Percentiles rank a stretch among this genome's conserved stretches.
These are phyloP conservation scores for Paracentrotus lividus DNA, from an alignment of 53 echinoderm and acorn worm genomes.

Conservation along the genomic window DNA sequence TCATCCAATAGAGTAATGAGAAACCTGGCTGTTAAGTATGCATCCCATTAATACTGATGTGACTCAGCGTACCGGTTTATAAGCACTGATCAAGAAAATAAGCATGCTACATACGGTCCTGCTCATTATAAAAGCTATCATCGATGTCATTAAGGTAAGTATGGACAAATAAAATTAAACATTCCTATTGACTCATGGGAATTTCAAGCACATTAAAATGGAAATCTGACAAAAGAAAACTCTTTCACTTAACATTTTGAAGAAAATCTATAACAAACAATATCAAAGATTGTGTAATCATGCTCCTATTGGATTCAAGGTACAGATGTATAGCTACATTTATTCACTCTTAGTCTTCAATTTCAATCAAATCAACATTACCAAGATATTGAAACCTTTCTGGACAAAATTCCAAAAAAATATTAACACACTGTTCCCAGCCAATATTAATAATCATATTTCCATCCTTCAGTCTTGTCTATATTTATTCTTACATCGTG, in stretches of 20 bases:
- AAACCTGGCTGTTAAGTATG: not conserved
- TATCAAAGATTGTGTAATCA: not conserved
- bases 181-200: not conserved
- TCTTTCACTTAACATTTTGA: not conserved
- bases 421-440: too few relatives aligned
- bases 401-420: too few relatives aligned
- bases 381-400: too few relatives aligned
- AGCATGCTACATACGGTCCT: not conserved
- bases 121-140: not conserved
- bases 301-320: not conserved
- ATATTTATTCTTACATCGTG: too few relatives aligned
- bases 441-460: too few relatives aligned
- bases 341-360: not conserved
- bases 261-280: too few relatives aligned
- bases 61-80: not conserved
- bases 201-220: not conserved
- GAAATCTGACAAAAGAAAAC: not conserved
- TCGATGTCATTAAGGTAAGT: too few relatives aligned
- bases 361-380: not conserved
- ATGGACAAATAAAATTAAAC: not conserved
- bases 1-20: conserved; percentile 34
- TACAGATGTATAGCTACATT: too few relatives aligned
- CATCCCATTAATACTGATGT: not conserved
- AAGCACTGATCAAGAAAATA: not conserved
- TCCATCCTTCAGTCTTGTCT: too few relatives aligned